A percentile compares a stretch with the other conserved stretches of the same genome.
phyloP scores from a whole-genome alignment of 2,113 vertebrate species.

The Thamnophis sirtalis region DNA sequence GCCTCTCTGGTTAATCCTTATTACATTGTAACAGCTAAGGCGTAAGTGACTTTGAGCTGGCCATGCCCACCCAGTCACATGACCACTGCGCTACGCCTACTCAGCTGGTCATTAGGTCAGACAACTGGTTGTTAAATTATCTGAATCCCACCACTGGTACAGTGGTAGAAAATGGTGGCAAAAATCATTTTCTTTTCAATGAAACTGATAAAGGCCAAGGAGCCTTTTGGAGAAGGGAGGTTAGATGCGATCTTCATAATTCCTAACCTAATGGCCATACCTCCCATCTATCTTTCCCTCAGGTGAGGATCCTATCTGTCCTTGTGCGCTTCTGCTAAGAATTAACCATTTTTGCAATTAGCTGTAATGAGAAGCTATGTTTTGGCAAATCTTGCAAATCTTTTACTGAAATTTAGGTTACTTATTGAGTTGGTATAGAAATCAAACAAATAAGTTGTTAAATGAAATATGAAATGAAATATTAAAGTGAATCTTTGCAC shows the following conservation, averaged over 20 bases:
- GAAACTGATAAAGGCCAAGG: background rate
- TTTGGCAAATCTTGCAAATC: background rate
- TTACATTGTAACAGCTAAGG: too few relatives aligned
- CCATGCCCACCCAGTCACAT: too few relatives aligned
- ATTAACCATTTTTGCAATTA: background rate
- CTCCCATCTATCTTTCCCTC: background rate
- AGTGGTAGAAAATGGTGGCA: background rate
- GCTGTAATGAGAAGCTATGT: background rate
- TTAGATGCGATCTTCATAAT: background rate
- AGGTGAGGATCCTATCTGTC: background rate
- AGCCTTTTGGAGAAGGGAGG: background rate
- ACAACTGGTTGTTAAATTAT: too few relatives aligned
- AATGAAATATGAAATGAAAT: background rate
- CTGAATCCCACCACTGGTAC: too few relatives aligned
- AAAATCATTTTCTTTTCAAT: background rate
- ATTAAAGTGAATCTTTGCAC: background rate
- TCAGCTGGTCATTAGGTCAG: too few relatives aligned
- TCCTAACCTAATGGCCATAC: background rate
- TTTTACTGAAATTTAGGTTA: background rate
- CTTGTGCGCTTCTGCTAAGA: background rate
- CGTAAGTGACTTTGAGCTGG: too few relatives aligned
- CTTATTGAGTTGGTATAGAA: background rate
- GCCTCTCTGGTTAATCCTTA: too few relatives aligned
- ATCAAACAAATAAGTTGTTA: background rate
- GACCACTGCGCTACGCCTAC: too few relatives aligned